phyloP scores from a whole-genome alignment of 1,140 invertebrate species.

The Zophobas atratus region DNA sequence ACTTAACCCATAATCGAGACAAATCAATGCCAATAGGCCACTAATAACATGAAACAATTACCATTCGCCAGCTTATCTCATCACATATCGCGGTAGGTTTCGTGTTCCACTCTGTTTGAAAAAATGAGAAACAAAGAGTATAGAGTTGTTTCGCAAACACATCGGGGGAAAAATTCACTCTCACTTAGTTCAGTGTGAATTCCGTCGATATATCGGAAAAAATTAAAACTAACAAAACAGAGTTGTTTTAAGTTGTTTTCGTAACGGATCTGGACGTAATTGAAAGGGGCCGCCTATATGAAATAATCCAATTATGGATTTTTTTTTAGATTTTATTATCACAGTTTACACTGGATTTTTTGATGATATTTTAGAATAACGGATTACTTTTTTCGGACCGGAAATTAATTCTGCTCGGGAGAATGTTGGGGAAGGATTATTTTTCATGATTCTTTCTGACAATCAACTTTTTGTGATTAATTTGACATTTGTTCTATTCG shows the following conservation, averaged over 20 bases:
- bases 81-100: constrained; percentile 47
- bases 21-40: constrained; percentile 59
- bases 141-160: constrained; percentile 41
- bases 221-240: constrained; percentile 50
- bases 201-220: constrained; percentile 44
- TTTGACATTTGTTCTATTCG: constrained; percentile 37
- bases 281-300: constrained; percentile 51
- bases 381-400: constrained; percentile 48
- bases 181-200: constrained; percentile 48
- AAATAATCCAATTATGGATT: constrained; percentile 55
- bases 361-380: constrained; percentile 45
- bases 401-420: constrained; percentile 49
- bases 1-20: constrained; percentile 51
- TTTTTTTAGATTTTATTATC: constrained; percentile 48
- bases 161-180: constrained; percentile 45
- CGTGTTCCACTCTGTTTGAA: constrained; percentile 16
- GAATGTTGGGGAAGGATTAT: constrained; percentile 44
- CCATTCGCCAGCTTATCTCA: constrained; percentile 54
- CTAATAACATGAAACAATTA: constrained; percentile 58
- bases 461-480: constrained; percentile 39
- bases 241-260: constrained; percentile 53
- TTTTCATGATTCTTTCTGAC: constrained; percentile 44
- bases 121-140: constrained; percentile 25
- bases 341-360: constrained; percentile 49
- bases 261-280: constrained; percentile 49